Evolutionary conservation across 2,797 vertebrate genomes (phyloP).

Genomic region (Melopsittacus undulatus): DNA sequence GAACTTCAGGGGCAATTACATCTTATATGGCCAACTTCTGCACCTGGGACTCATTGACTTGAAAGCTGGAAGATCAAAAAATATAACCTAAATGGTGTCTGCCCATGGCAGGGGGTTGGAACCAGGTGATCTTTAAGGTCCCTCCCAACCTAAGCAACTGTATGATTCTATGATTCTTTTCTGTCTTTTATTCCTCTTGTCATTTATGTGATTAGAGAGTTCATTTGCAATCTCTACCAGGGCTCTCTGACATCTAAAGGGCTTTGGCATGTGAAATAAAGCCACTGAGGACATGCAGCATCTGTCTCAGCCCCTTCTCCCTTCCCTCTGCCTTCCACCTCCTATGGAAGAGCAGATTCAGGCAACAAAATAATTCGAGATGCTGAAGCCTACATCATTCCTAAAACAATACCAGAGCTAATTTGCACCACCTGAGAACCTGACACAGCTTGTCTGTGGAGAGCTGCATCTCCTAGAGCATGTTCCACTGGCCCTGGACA

Average conservation of each 20-base stretch:
- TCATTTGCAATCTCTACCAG: not conserved
- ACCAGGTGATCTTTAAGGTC: not conserved
- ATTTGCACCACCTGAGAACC: not conserved
- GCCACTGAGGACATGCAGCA: not conserved
- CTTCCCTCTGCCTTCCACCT: not conserved
- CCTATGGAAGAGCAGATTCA: not conserved
- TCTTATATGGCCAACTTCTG: not conserved
- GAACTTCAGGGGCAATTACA: not conserved
- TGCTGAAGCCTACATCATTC: not conserved
- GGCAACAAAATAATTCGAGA: not conserved
- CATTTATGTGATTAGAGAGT: fast-evolving
- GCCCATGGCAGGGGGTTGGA: not conserved
- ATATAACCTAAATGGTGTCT: not conserved
- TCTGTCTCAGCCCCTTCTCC: not conserved
- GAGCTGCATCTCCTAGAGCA: not conserved
- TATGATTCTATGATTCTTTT: not conserved
- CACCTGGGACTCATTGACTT: not conserved
- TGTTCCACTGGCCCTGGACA: not conserved
- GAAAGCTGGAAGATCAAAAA: not conserved
- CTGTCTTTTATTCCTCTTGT: not conserved
- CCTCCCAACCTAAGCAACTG: not conserved
- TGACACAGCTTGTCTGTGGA: not conserved
- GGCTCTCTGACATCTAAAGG: not conserved
- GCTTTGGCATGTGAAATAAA: not conserved
- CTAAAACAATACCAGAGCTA: not conserved